phyloP scores from a whole-genome alignment of 2,888 invertebrate genomes.

The Thyatira batis region DNA sequence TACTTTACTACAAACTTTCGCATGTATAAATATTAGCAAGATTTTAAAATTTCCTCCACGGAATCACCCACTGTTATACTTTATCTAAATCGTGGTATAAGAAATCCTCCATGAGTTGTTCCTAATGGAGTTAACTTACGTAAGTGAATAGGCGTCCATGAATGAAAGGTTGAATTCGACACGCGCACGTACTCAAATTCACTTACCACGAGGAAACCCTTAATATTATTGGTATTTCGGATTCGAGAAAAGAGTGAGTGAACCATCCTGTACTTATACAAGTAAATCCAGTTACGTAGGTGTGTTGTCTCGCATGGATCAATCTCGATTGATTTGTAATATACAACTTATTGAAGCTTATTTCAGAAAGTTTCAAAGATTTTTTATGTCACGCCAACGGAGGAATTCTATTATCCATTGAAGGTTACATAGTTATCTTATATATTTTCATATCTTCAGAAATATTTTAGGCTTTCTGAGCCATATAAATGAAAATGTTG shows the following conservation, averaged over 20 bases:
- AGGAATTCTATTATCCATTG: too few relatives aligned
- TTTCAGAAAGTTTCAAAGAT: not conserved
- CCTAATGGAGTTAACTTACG: not conserved
- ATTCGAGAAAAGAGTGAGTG: not conserved
- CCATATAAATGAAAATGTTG: too few relatives aligned
- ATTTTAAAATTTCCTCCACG: too few relatives aligned
- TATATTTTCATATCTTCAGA: too few relatives aligned
- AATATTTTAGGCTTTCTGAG: too few relatives aligned
- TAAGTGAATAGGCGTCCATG: not conserved
- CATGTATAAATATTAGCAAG: too few relatives aligned
- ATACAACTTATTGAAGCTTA: not conserved
- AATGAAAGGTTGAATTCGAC: not conserved
- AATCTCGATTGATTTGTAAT: not conserved
- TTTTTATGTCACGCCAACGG: too few relatives aligned
- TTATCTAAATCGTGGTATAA: not conserved
- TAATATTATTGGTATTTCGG: not conserved
- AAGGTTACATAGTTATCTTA: too few relatives aligned
- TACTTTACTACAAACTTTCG: too few relatives aligned
- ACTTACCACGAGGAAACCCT: not conserved
- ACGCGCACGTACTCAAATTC: not conserved
- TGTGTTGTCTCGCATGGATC: not conserved
- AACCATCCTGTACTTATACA: not conserved
- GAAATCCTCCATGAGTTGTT: not conserved
- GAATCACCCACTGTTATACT: too few relatives aligned
- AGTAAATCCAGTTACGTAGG: not conserved